These are phyloP conservation scores for Drosophila nebulosa DNA, from an alignment of 1,140 invertebrate genomes.

Conservation along the genomic window DNA sequence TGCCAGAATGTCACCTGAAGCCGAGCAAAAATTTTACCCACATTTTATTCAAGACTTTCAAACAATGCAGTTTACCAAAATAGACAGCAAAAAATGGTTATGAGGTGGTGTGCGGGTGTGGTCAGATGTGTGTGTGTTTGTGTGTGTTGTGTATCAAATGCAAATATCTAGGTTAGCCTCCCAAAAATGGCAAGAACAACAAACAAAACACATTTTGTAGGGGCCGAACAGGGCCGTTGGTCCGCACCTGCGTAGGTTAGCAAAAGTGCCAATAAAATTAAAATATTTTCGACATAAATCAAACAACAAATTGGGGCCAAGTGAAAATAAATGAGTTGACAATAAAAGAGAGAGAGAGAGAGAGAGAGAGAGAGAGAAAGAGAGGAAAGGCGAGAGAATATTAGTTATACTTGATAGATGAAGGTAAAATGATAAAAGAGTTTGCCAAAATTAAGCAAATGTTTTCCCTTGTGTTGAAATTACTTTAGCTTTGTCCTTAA, in stretches of 20 bases:
- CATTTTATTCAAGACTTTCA: slow-evolving; percentile 20
- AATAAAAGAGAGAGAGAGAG: slow-evolving; percentile 8
- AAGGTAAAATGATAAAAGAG: not conserved
- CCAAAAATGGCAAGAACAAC: not conserved
- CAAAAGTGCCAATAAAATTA: slow-evolving; percentile 52
- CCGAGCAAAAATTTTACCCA: slow-evolving; percentile 1
- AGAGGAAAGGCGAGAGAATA: not conserved
- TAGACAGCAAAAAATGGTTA: not conserved
- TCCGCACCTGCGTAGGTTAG: not conserved
- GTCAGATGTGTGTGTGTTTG: not conserved
- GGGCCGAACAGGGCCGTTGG: not conserved
- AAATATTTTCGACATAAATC: slow-evolving; percentile 70
- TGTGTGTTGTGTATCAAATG: too few relatives aligned
- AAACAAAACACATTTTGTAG: slow-evolving; percentile 7
- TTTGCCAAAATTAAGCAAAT: too few relatives aligned
- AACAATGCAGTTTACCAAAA: slow-evolving; percentile 11
- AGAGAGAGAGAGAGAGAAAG: not conserved
- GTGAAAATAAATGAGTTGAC: slow-evolving; percentile 49
- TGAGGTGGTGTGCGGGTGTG: not conserved
- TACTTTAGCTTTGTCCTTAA: too few relatives aligned
- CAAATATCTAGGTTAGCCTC: slow-evolving; percentile 48
- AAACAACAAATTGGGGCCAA: slow-evolving; percentile 58
- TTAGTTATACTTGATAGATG: not conserved
- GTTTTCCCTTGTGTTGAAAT: too few relatives aligned
- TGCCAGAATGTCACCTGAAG: not conserved